phyloP scores from a whole-genome alignment of 1,140 invertebrate genomes.

The Sipha flava region DNA sequence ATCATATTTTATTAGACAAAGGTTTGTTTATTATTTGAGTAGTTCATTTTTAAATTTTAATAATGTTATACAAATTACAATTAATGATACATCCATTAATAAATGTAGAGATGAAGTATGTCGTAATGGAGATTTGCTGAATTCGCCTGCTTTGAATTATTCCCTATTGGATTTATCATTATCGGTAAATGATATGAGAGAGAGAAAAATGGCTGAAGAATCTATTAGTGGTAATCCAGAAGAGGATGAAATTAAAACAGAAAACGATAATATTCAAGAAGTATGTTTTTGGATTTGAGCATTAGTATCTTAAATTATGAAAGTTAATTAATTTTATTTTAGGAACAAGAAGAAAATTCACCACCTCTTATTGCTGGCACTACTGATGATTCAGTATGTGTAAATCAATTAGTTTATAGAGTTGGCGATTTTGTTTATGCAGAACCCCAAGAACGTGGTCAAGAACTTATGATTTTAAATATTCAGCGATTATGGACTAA shows the following conservation, averaged over 20 bases:
- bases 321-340: not conserved
- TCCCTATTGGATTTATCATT: conserved; percentile 62
- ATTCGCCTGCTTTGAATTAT: conserved; percentile 78
- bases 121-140: conserved; percentile 65
- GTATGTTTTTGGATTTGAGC: not conserved
- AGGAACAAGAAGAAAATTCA: conserved; percentile 30
- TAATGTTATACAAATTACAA: not conserved
- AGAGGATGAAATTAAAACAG: conserved; percentile 32
- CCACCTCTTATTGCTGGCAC: conserved; percentile 34
- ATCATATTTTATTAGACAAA: conserved; percentile 75
- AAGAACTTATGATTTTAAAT: conserved; percentile 75
- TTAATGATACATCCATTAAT: not conserved
- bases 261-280: not conserved
- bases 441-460: conserved; percentile 65
- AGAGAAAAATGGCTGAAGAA: conserved; percentile 37
- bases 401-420: conserved; percentile 62
- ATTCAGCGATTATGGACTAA: conserved; percentile 84
- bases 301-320: not conserved
- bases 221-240: conserved; percentile 41
- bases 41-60: not conserved
- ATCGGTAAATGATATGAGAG: conserved; percentile 43
- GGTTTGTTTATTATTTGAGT: conserved; percentile 35
- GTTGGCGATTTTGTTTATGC: conserved; percentile 89
- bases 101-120: conserved; percentile 55
- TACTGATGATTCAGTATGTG: conserved; percentile 40